phyloP scores from a whole-genome alignment of 2,113 vertebrate genomes.

The Lutjanus erythropterus region DNA sequence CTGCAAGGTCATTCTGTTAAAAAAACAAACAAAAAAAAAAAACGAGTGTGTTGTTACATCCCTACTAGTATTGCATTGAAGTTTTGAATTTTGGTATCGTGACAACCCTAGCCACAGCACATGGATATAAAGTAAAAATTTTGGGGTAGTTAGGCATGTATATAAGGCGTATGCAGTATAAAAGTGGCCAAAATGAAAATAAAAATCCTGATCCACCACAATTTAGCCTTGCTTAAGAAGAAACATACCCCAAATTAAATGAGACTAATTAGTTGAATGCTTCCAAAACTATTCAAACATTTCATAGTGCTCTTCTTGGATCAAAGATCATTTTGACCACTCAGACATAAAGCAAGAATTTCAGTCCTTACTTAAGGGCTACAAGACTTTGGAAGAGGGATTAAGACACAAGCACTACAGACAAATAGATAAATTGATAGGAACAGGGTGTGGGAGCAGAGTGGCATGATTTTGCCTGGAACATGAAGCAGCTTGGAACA shows the following conservation, averaged over 20 bases:
- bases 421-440: too few species aligned
- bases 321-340: neutral
- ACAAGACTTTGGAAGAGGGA: neutral
- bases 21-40: too few species aligned
- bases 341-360: neutral
- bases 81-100: too few species aligned
- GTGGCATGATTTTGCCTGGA: slow-evolving; percentile 1
- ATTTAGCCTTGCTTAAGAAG: neutral
- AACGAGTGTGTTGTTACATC: too few species aligned
- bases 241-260: neutral
- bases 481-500: neutral
- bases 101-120: too few species aligned
- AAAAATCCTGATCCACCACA: neutral
- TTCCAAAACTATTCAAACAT: neutral
- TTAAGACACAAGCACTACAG: neutral
- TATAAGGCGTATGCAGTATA: neutral
- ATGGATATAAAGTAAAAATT: neutral
- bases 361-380: neutral
- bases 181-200: neutral
- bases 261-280: neutral
- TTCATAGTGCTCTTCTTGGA: neutral
- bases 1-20: too few species aligned
- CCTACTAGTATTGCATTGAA: too few species aligned
- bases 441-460: slow-evolving; percentile 3
- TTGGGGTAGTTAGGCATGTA: neutral